Conservation (phyloP, 1,140 invertebrate genomes). For the Aporrectodea caliginosa region DNA sequence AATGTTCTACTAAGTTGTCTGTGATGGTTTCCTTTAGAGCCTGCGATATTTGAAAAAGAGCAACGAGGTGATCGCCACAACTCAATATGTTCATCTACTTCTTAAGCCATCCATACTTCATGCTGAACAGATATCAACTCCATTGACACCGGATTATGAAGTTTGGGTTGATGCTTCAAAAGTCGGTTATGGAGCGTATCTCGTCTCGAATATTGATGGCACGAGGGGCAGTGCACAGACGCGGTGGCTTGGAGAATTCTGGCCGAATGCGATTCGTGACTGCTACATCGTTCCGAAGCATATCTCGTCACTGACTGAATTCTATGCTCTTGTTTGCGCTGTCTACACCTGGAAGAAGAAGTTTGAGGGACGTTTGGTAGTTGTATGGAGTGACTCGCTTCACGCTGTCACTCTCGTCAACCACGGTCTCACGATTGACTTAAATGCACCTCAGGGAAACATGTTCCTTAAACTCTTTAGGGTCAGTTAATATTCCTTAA, state of each 20-base stretch:
- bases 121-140: background rate
- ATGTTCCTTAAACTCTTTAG: conserved; percentile 15
- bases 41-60: background rate
- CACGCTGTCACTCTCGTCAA: conserved; percentile 34
- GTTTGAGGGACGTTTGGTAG: conserved; percentile 37
- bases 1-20: too few species aligned
- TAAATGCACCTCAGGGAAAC: background rate
- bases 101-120: background rate
- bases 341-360: conserved; percentile 43
- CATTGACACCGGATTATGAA: conserved; percentile 11
- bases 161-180: conserved; percentile 39
- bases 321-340: conserved; percentile 38
- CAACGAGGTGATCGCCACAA: background rate
- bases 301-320: conserved; percentile 33
- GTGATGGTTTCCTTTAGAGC: background rate
- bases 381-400: conserved; percentile 38
- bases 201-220: conserved; percentile 29
- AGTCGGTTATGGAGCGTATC: conserved; percentile 40
- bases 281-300: background rate
- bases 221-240: conserved; percentile 17
- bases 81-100: background rate
- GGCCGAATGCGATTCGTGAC: conserved; percentile 32
- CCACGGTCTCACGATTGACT: conserved; percentile 20
- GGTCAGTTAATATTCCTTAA: too few species aligned
- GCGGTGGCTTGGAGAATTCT: conserved; percentile 35